Percentiles rank a stretch among this genome's conserved stretches.
These are phyloP conservation scores for Drosophila murphyi DNA, from an alignment of 1,140 invertebrate genomes.

Conservation along the genomic window DNA sequence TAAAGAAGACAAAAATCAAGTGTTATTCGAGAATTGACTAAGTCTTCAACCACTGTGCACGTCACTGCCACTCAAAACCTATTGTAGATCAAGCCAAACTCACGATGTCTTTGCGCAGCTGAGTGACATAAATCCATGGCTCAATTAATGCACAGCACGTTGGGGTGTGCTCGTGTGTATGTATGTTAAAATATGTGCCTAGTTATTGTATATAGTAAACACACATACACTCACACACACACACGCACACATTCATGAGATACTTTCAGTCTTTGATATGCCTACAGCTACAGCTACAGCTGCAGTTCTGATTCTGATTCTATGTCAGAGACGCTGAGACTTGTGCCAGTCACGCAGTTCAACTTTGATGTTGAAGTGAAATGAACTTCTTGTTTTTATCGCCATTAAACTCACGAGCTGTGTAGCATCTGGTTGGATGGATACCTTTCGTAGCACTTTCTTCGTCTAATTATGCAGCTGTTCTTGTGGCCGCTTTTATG, in stretches of 20 bases:
- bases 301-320: conserved; percentile 49
- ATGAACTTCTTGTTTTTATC: conserved; percentile 64
- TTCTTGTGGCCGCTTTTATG: conserved; percentile 60
- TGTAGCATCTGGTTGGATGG: conserved; percentile 30
- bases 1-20: no score
- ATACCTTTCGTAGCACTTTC: conserved; percentile 51
- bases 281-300: not conserved
- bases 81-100: conserved; percentile 54
- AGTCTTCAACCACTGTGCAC: conserved; percentile 27
- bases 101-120: conserved; percentile 50
- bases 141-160: conserved; percentile 73
- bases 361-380: conserved; percentile 57
- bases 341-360: conserved; percentile 42
- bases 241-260: conserved; percentile 8
- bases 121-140: conserved; percentile 77
- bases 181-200: conserved; percentile 1
- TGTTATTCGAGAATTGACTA: not conserved
- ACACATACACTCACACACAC: not conserved
- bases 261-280: conserved; percentile 1
- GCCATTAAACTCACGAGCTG: conserved; percentile 66
- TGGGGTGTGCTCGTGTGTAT: conserved; percentile 8
- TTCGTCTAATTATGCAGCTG: conserved; percentile 76
- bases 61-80: conserved; percentile 24
- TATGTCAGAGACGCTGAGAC: conserved; percentile 53
- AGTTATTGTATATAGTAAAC: not conserved